Evolutionary conservation across 1,140 invertebrate genomes (phyloP).

Genomic region (Aphis craccivora): DNA sequence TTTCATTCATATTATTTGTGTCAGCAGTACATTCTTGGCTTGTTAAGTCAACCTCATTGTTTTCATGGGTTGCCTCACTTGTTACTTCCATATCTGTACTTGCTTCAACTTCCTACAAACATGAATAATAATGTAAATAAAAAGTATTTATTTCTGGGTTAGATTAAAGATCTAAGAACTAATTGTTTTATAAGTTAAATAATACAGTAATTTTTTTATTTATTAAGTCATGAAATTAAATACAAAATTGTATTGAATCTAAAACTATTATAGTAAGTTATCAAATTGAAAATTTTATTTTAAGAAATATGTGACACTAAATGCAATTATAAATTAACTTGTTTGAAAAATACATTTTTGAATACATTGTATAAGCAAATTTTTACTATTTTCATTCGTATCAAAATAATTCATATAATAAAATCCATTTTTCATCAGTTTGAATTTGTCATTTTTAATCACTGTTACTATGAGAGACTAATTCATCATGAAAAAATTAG

Average conservation of each 20-base stretch:
- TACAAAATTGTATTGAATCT: no score
- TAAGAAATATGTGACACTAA: no score
- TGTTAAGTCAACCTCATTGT: constrained; percentile 71
- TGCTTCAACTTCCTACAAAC: constrained; percentile 64
- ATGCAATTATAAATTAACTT: not conserved
- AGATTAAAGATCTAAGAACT: not conserved
- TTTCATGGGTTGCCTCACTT: constrained; percentile 65
- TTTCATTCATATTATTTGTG: constrained; percentile 57
- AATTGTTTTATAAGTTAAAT: not conserved
- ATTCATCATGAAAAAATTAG: not conserved
- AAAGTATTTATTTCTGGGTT: not conserved
- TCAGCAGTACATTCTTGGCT: constrained; percentile 53
- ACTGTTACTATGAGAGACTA: not conserved
- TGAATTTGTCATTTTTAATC: not conserved
- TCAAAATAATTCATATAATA: not conserved
- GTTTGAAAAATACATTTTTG: not conserved
- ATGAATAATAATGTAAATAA: not conserved
- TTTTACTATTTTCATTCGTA: not conserved
- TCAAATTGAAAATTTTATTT: not conserved
- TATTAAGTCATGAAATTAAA: no score
- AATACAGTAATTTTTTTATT: not conserved
- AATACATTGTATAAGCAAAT: not conserved
- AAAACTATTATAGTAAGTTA: no score
- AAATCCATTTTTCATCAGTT: not conserved
- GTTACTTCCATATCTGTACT: constrained; percentile 64